Base-by-base conservation (phyloP, 1,140 invertebrate species). In the Zaprionus lachaisei region DNA sequence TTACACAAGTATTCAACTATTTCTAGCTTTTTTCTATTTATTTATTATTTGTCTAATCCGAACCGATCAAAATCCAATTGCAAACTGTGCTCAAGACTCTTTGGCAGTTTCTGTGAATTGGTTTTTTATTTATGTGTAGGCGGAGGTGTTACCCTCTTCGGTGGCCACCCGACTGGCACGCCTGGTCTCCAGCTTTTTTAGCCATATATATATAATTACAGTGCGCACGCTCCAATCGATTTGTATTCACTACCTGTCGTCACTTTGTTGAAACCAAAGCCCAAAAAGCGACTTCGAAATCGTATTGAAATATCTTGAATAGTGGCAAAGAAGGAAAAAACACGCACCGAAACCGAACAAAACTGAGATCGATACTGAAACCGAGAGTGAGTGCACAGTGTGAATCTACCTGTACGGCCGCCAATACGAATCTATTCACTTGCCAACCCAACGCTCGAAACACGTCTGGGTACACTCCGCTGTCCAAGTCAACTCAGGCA, bases 231-330 rank as follows among this genome's bases (percentile, higher is more conserved):
- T 60, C 56, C 72, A 63, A 51, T 69, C 69, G 71, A 85, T 86
- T 86, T 62, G 77, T 86, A 86, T 86, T 77, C 83, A 69, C 72
- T 79, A 70, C 72, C 49, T 68, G 76, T 72, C 71, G 41, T 61
- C 69, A 49, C 77, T 78, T 78, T 72, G 70, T 70, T 62, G 51
- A 79, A 81, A 72, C 49, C 20, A 55, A 65, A 20, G 65, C 41
- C 49, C 20, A 55, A 60, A 51, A 24, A 51, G 17, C 47, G 9
- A 47, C 41, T 47, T 47, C 41, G n/a, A 77, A 81, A 56, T 47
- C 62, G 69, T 77, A 82, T 83, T 82, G 72, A 80, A 84, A 83
- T 83, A 47, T 65, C 51, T 66, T 44, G 41, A 47, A 47, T 47
- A 9, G 17, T 34, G 31, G 31, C 24, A 34, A 34, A 34, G 62